These are phyloP conservation scores for Limnothrissa miodon DNA, from an alignment of 2,113 vertebrate genomes.

Conservation along the genomic window DNA sequence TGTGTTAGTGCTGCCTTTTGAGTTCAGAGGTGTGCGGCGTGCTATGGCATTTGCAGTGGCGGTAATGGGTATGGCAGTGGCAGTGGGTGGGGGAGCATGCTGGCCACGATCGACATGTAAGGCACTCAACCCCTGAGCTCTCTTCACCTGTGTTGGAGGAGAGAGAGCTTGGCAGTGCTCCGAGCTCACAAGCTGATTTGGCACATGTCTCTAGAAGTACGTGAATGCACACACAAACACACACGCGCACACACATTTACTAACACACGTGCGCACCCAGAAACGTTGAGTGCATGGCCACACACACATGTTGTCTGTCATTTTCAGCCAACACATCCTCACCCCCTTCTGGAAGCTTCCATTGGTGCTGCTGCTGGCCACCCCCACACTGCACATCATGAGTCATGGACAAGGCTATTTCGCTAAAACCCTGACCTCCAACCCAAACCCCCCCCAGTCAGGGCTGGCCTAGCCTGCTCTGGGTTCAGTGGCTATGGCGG, in stretches of 20 bases:
- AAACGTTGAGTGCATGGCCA: not conserved
- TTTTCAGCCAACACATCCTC: not conserved
- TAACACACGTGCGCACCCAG: not conserved
- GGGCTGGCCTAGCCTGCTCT: not conserved
- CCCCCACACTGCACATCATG: not conserved
- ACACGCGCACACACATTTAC: not conserved
- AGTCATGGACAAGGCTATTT: too few species aligned
- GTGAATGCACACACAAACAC: not conserved
- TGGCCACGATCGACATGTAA: not conserved
- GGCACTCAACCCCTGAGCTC: not conserved
- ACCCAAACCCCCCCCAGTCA: not conserved
- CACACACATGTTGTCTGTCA: not conserved
- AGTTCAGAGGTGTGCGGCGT: not conserved
- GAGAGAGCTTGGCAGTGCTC: not conserved
- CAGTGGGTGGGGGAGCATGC: not conserved
- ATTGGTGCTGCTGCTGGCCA: not conserved
- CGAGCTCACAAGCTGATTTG: not conserved
- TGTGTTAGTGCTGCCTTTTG: not conserved
- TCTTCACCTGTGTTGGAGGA: not conserved
- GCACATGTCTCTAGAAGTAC: not conserved
- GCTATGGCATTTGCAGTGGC: not conserved
- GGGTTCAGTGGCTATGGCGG: not conserved
- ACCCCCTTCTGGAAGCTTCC: not conserved
- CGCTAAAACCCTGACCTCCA: too few species aligned
- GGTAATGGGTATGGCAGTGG: too few species aligned